A percentile compares a stretch with the other conserved stretches of the same genome.
These are phyloP conservation scores for Himalopsyche japonica DNA, from an alignment of 2,888 invertebrate genomes.

Conservation along the genomic window DNA sequence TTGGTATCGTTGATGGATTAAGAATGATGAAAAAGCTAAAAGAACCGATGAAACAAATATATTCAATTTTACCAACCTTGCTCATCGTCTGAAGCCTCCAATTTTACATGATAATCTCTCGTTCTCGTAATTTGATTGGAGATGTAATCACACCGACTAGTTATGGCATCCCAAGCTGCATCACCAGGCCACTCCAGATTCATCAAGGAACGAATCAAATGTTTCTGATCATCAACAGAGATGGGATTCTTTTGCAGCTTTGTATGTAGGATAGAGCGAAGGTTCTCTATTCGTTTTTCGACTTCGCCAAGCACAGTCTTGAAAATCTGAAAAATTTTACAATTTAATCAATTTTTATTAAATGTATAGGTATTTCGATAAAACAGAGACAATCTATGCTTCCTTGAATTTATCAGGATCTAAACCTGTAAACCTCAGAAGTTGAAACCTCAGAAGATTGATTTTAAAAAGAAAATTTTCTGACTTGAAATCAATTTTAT, in stretches of 20 bases:
- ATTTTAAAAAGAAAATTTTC: too few species aligned
- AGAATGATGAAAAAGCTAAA: too few species aligned
- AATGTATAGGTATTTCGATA: too few species aligned
- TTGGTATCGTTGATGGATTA: too few species aligned
- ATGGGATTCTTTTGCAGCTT: slow-evolving; percentile 90
- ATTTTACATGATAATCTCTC: slow-evolving; percentile 65
- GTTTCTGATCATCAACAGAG: slow-evolving; percentile 92
- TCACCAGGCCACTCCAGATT: slow-evolving; percentile 70
- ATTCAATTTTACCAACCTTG: slow-evolving; percentile 46
- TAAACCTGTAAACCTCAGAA: too few species aligned
- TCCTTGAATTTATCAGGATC: too few species aligned
- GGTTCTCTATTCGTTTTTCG: slow-evolving; percentile 80
- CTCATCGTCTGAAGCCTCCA: slow-evolving; percentile 55
- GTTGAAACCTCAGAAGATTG: too few species aligned
- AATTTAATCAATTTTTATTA: neutral
- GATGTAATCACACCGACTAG: slow-evolving; percentile 80
- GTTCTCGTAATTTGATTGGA: slow-evolving; percentile 67
- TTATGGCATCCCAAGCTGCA: slow-evolving; percentile 96
- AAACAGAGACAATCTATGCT: too few species aligned
- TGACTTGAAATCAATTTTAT: too few species aligned
- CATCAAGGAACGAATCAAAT: slow-evolving; percentile 70
- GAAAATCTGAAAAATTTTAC: slow-evolving; percentile 66
- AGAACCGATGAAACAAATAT: neutral
- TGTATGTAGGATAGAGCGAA: slow-evolving; percentile 78
- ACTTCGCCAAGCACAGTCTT: slow-evolving; percentile 89